Percentiles rank a stretch among this genome's conserved stretches.
These are phyloP conservation scores for Troides aeacus DNA, from an alignment of 2,888 invertebrate species.

Conservation along the genomic window DNA sequence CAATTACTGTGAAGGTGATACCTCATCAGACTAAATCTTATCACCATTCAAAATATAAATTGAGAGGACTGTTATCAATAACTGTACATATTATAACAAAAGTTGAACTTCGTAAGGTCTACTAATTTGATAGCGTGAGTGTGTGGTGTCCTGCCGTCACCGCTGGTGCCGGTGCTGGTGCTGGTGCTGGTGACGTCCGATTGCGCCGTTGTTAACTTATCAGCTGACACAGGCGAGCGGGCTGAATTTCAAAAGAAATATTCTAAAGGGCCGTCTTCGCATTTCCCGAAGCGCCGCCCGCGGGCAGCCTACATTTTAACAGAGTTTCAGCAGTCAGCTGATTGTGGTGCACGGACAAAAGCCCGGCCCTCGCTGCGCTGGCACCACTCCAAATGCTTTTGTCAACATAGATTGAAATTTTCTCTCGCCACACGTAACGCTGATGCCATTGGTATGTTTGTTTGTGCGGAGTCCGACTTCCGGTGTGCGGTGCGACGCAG, in stretches of 20 bases:
- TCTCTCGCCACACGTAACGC: constrained; percentile 37
- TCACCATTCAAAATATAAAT: too few species aligned
- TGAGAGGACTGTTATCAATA: too few species aligned
- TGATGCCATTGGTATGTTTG: constrained; percentile 43
- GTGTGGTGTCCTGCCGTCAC: too few species aligned
- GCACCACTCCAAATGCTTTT: constrained; percentile 44
- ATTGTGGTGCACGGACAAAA: constrained; percentile 43
- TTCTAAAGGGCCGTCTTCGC: constrained; percentile 24
- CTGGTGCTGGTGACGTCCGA: constrained; percentile 1
- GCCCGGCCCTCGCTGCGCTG: constrained; percentile 36
- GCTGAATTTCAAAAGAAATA: constrained; percentile 26
- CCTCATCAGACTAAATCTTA: too few species aligned
- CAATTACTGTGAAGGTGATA: too few species aligned
- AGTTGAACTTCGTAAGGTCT: too few species aligned
- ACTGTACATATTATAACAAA: too few species aligned
- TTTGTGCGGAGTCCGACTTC: constrained; percentile 28
- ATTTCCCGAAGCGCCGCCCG: constrained; percentile 24
- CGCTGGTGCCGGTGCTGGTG: too few species aligned
- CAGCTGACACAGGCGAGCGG: constrained; percentile 25
- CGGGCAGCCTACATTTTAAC: constrained; percentile 36
- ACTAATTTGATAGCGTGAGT: too few species aligned
- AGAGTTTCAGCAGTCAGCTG: constrained; percentile 41
- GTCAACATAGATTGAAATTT: constrained; percentile 49
- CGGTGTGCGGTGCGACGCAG: constrained; percentile 12
- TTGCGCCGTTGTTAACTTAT: constrained; percentile 25